Evolutionary conservation across 1,140 invertebrate genomes (phyloP).

Genomic region (Galleria mellonella): DNA sequence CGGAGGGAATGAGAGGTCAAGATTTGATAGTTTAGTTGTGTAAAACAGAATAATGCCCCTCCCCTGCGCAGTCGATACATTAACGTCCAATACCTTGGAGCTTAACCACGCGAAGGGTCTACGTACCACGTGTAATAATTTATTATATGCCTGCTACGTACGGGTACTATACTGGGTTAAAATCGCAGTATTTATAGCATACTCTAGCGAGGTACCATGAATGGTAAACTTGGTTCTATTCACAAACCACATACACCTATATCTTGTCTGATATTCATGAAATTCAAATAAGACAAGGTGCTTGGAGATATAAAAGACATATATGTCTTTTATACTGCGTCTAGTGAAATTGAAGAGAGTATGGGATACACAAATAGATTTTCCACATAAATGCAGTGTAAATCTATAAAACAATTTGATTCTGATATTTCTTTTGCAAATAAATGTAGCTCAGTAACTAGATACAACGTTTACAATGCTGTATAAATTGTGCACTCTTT

Average conservation of each 20-base stretch:
- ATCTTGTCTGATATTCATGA: slow-evolving; percentile 1
- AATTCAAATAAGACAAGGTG: no score
- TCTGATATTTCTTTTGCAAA: no score
- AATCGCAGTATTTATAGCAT: slow-evolving; percentile 3
- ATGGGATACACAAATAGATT: no score
- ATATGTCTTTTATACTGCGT: no score
- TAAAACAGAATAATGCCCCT: slow-evolving; percentile 24
- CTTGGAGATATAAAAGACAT: no score
- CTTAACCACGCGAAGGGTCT: slow-evolving; percentile 42
- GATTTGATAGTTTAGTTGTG: slow-evolving; percentile 25
- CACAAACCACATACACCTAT: neutral
- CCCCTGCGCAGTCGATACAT: slow-evolving; percentile 28
- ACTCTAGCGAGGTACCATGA: neutral
- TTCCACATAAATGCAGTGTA: no score
- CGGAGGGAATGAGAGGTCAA: slow-evolving; percentile 5
- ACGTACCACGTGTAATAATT: slow-evolving; percentile 42
- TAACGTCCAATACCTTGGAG: slow-evolving; percentile 35
- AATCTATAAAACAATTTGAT: no score
- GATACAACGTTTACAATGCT: no score
- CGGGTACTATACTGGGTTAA: neutral
- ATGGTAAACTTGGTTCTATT: neutral
- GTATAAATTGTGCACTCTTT: no score
- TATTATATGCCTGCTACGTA: slow-evolving; percentile 27
- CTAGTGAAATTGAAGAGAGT: no score
- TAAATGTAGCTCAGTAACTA: no score